Conservation (phyloP, 2,888 invertebrate species). For the Trissolcus japonicus region DNA sequence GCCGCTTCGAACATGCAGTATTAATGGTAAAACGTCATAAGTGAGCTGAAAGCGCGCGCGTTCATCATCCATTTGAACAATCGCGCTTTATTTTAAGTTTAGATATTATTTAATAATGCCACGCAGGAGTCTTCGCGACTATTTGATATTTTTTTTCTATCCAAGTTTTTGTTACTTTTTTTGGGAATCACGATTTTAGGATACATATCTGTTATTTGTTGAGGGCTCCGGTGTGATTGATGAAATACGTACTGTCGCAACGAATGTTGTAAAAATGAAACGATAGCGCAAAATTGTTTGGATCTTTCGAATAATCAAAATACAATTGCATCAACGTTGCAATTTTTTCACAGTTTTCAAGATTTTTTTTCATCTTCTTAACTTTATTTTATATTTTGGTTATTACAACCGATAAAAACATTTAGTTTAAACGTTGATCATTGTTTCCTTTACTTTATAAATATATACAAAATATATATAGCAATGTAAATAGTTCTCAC, state of each 20-base stretch:
- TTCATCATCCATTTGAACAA: background rate
- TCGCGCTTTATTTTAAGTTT: slow-evolving; percentile 21
- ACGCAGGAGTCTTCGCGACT: background rate
- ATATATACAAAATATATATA: slow-evolving; percentile 24
- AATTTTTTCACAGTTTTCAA: background rate
- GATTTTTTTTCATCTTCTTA: background rate
- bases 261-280: too few relatives aligned
- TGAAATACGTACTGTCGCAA: too few relatives aligned
- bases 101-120: background rate
- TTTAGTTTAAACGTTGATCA: slow-evolving; percentile 35
- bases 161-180: background rate
- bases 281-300: too few relatives aligned
- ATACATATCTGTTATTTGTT: slow-evolving; percentile 1
- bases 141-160: background rate
- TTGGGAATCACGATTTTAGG: background rate
- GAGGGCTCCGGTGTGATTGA: background rate
- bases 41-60: slow-evolving; percentile 41
- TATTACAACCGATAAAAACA: slow-evolving; percentile 25
- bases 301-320: too few relatives aligned
- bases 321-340: too few relatives aligned
- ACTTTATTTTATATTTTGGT: slow-evolving; percentile 39
- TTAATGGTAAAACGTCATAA: slow-evolving; percentile 68
- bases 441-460: slow-evolving; percentile 28
- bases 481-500: slow-evolving; percentile 38
- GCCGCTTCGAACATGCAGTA: slow-evolving; percentile 65